phyloP scores from a whole-genome alignment of 2,113 vertebrate species.

The Cottus gobio region DNA sequence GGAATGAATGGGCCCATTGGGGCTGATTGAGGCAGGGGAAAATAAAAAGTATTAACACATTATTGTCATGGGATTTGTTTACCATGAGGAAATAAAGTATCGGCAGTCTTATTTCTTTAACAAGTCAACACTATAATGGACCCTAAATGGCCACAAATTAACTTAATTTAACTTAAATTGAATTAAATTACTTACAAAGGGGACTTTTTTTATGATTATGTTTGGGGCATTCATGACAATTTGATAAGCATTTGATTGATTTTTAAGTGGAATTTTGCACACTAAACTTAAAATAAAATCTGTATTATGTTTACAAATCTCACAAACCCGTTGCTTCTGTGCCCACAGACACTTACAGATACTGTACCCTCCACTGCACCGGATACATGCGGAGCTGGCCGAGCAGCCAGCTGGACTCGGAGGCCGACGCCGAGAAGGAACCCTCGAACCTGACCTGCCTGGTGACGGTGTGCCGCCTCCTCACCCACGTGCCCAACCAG shows the following conservation, averaged over 20 bases:
- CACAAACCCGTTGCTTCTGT: background rate
- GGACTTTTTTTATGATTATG: no score
- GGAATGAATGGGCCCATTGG: no score
- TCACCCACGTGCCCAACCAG: slow-evolving; percentile 82
- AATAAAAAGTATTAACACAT: no score
- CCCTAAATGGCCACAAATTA: no score
- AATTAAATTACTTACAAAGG: no score
- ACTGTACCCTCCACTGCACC: slow-evolving; percentile 92
- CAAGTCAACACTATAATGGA: no score
- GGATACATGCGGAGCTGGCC: slow-evolving; percentile 91
- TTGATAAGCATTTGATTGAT: background rate
- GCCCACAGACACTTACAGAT: slow-evolving; percentile 84
- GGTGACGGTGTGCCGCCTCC: slow-evolving; percentile 88
- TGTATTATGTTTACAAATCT: background rate
- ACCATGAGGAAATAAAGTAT: no score
- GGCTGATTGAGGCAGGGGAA: no score
- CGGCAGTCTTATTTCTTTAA: no score
- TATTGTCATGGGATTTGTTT: no score
- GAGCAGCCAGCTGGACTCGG: slow-evolving; percentile 83
- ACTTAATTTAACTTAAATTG: no score
- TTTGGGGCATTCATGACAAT: no score
- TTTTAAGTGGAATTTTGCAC: background rate
- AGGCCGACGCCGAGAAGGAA: slow-evolving; percentile 84
- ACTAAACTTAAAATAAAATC: background rate
- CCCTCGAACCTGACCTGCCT: slow-evolving; percentile 86